phyloP scores from a whole-genome alignment of 2,797 vertebrate species.

The Takifugu rubripes region DNA sequence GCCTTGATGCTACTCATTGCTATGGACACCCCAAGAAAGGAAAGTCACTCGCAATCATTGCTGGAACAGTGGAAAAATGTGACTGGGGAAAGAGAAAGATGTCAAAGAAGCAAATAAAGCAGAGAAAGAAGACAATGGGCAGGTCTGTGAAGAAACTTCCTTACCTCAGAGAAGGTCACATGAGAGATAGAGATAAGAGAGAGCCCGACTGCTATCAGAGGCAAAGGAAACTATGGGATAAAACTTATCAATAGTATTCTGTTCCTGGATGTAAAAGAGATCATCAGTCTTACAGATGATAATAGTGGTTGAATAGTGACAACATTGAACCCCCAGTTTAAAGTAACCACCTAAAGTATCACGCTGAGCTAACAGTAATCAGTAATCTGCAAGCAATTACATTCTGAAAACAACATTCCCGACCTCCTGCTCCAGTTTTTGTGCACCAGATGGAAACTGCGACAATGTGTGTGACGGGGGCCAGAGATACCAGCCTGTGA shows the following conservation, averaged over 20 bases:
- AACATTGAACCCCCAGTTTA: conserved; percentile 20
- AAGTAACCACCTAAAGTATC: conserved; percentile 2
- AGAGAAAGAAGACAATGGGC: not conserved
- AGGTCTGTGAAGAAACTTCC: conserved; percentile 23
- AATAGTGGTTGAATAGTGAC: conserved; percentile 9
- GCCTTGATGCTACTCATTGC: conserved; percentile 15
- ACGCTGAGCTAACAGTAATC: conserved; percentile 10
- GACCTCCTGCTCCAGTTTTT: conserved; percentile 6
- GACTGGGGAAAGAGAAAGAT: not conserved
- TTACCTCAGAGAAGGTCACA: conserved; percentile 26
- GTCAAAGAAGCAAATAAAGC: not conserved
- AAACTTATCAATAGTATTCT: conserved; percentile 4
- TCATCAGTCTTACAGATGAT: conserved; percentile 7
- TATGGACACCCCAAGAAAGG: conserved; percentile 13
- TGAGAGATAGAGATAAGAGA: conserved; percentile 24
- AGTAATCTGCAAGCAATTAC: conserved; percentile 28
- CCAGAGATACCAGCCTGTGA: conserved; percentile 32
- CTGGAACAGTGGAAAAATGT: too few relatives aligned
- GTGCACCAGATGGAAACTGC: not conserved
- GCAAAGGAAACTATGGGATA: conserved; percentile 2
- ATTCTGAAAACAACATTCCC: conserved; percentile 27
- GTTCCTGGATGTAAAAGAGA: conserved; percentile 17
- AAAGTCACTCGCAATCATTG: too few relatives aligned
- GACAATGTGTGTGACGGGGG: conserved; percentile 17
- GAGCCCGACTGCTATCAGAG: conserved; percentile 9